Evolutionary conservation across 2,113 vertebrate species (phyloP), one percentile per base, ranked within the genome.

Genomic region (Zosterops borbonicus): DNA sequence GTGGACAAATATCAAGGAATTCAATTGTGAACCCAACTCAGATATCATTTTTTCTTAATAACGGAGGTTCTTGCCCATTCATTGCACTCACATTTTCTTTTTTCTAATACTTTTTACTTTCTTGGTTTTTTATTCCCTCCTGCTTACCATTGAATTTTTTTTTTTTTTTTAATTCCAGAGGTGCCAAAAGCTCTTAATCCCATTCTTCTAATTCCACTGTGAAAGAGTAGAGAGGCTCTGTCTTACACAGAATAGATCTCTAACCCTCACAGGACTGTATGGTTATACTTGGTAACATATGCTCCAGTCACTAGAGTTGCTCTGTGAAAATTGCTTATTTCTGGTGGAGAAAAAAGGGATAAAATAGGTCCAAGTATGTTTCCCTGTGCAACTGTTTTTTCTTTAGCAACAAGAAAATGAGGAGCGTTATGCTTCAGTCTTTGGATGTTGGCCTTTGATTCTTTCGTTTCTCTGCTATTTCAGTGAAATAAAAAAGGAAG

Each of bases 61-160:
- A 29, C 2, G 2, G 17, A 52, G 4, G 5, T 46, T 28, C 44
- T 44, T 62, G 4, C 5, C 20, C 6, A 35, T 24, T 27, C 2
- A 22, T 63, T 89, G 41, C 35, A 7, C 2, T 31, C 12, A 55
- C 2, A 37, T 35, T 88, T 55, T 5, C 6, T 82, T 95, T 85
- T 56, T 24, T 63, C 52, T 80, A 15, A 22, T 62, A 68, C 14
- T 41, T 25, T 84, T 23, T 20, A 21, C 1, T 53, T 53, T 49
- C 52, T 52, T 29, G 2, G n/a, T 69, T 37, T 31, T 63, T 31
- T 21, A 19, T 86, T 69, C 13, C 18, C 9, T 71, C 27, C 15
- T 60, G 29, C 20, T 67, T 59, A 75, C 28, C 14, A n/a, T 47
- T 73, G 33, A 82, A 2, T 18, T 20, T 47, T 81, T 77, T 35